Evolutionary conservation across 2,888 invertebrate species (phyloP).

Genomic region (Orthonychiurus folsomi): DNA sequence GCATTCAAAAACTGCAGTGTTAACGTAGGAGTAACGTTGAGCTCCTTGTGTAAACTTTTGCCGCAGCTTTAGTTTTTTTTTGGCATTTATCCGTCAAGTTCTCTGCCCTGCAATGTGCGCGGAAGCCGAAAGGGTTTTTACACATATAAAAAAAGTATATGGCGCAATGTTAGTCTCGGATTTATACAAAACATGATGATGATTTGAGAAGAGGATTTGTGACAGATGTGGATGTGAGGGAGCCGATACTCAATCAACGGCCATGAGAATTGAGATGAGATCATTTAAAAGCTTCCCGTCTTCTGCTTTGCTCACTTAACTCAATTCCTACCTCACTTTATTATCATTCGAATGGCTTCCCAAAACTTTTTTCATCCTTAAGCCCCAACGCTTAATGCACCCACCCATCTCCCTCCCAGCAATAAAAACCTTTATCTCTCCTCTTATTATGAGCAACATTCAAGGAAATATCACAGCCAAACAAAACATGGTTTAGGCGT

Average conservation of each 20-base stretch:
- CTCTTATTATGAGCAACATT: no score
- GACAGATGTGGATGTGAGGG: conserved; percentile 1
- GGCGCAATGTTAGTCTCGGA: neutral
- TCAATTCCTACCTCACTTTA: neutral
- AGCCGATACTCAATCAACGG: no score
- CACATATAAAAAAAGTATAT: neutral
- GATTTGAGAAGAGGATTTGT: neutral
- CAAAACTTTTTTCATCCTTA: no score
- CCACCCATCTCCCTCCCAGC: no score
- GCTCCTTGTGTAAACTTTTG: neutral
- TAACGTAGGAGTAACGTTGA: neutral
- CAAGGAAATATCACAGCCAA: no score
- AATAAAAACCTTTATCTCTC: no score
- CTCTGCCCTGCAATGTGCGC: neutral
- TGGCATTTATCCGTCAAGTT: neutral
- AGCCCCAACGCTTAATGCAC: no score
- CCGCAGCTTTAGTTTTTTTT: neutral
- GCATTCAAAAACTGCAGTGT: neutral
- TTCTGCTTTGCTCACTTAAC: no score
- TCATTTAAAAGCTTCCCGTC: no score
- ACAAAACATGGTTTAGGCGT: no score
- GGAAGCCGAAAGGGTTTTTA: no score
- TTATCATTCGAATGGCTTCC: neutral
- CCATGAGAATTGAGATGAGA: neutral
- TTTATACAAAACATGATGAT: neutral